Evolutionary conservation across 64 coral and sea anemone genomes (phyloP), one percentile per base, ranked within the genome.

Genomic region (Actinia equina): DNA sequence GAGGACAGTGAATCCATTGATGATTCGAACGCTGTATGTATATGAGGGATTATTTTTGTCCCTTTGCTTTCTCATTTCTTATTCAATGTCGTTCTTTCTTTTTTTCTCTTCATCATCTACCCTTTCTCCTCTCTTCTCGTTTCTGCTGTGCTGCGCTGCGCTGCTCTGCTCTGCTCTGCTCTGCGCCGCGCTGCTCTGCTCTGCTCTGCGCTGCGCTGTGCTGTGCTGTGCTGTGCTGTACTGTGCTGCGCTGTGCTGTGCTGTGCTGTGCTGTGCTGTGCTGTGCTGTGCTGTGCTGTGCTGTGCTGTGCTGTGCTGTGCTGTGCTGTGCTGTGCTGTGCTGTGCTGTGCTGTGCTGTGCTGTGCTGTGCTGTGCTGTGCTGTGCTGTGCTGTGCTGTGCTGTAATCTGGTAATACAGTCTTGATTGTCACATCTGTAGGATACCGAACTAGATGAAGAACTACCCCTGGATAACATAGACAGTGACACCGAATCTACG

Each of bases 361-460:
- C 55, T 57, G 10, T 16, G 11, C 2, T 57, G 2, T 16, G 11
- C 2, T 57, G 10, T 57, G 11, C 55, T 16, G 7, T 57, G 11
- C 55, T 15, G 8, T 56, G 9, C 54, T 15, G 1, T 56, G 9
- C 54, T 56, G 8, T 56, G 9, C 54, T 56, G 4, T 11, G 30
- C 30, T 37, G 30, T 37, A 37, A 37, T 37, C 55, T 57, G 55
- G 13, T 57, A 16, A 6, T 57, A 8, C 55, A 57, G 55, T 0
- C 55, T 57, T 57, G 7, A 57, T 57, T 57, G 0, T 57, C 11
- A 9, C 15, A 53, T 63, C 22, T 43, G 0, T 23, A 96, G 94
- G 85, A 79, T n/a, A 83, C 84, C 44, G 91, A 96, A 88, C 57
- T 77, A 59, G 93, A 93, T 19, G 93, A 95, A 56, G 93, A 98